Evolutionary conservation across 2,797 vertebrate species (phyloP), one percentile per base, ranked within the genome.

Genomic region (Luscinia luscinia): DNA sequence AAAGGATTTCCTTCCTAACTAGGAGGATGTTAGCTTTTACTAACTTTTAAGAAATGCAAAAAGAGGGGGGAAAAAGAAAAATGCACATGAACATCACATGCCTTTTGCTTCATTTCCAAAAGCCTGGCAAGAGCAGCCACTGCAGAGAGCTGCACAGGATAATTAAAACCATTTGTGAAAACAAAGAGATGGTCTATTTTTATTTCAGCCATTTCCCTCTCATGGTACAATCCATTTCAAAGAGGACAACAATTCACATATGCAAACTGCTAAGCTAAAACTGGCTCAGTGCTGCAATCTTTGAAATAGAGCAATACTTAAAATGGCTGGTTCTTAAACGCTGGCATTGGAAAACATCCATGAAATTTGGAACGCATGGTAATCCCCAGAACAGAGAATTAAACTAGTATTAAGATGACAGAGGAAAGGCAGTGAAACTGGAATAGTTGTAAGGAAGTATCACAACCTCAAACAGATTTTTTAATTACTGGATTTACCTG

Each of bases 171-270:
- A 88, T 94, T 90, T 96, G 79, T 81, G 88, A 76, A 95, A 93
- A 97, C 92, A 95, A 92, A 94, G 87, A 77, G 48, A 82, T n/a
- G 12, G 55, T 36, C 86, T 95, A 94, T 95, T 96, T 95, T 94
- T 93, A 83, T 91, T 94, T 57, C 82, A 92, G 87, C 48, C 63
- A 54, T 66, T 95, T 95, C 84, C 90, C 95, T 90, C 66, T 93
- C 46, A 15, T 83, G 84, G 76, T 45, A 75, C 69, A 92, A 94
- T 51, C 69, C 82, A 78, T 90, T 89, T 85, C 78, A 87, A 79
- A 90, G 73, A 89, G 40, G 54, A 94, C 82, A 76, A 79, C 82
- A 75, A 92, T 89, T 89, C 79, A 54, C 78, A 92, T 52, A 73
- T 87, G 84, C 87, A 95, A 95, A 89, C 73, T 79, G 62, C 76